Evolutionary conservation across 2,888 invertebrate species (phyloP).

Genomic region (Hylaea fasciaria): DNA sequence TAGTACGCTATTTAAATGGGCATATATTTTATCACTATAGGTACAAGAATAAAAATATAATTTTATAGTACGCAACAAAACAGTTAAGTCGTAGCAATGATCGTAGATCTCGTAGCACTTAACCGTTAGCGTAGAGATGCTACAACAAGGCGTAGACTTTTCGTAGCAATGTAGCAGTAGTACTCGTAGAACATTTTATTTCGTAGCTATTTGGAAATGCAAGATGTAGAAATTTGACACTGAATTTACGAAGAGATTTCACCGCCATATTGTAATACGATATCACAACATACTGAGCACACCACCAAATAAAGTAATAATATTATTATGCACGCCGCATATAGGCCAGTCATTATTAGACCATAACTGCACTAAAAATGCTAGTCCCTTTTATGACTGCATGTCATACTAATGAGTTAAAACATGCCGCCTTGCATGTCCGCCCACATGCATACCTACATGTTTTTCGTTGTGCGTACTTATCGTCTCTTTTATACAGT

Average conservation of each 20-base stretch:
- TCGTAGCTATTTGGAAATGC: no score
- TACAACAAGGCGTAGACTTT: background rate
- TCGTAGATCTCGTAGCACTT: background rate
- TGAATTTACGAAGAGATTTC: no score
- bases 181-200: background rate
- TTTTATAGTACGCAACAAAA: background rate
- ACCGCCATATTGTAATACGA: no score
- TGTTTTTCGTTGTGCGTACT: background rate
- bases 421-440: conserved; percentile 18
- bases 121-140: background rate
- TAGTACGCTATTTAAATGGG: background rate
- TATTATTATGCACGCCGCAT: background rate
- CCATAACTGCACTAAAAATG: background rate
- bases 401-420: conserved; percentile 12
- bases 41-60: no score
- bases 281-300: no score
- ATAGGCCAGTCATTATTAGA: conserved; percentile 1
- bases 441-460: background rate
- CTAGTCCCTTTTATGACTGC: background rate
- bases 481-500: no score
- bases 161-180: background rate
- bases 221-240: no score
- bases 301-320: no score
- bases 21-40: background rate
- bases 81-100: background rate